phyloP scores from a whole-genome alignment of 2,797 vertebrate genomes.

The Poecilia picta region DNA sequence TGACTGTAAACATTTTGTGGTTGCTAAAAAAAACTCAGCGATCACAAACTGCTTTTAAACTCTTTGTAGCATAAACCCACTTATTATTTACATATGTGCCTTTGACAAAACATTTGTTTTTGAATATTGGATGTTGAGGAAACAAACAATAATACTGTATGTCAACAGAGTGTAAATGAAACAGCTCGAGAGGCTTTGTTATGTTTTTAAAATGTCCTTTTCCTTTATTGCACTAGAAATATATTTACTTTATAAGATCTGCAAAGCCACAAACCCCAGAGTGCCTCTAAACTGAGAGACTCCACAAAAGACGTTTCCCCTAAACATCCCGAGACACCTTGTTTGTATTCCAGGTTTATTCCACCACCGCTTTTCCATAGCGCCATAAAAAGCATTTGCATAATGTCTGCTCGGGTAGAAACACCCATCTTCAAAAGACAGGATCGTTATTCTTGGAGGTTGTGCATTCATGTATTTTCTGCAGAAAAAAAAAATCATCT shows the following conservation, averaged over 20 bases:
- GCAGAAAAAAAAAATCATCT: neutral
- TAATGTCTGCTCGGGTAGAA: constrained; percentile 6
- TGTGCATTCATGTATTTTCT: constrained; percentile 3
- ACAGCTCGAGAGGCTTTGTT: neutral
- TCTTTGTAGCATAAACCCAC: neutral
- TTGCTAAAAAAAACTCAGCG: neutral
- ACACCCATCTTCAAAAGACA: constrained; percentile 1
- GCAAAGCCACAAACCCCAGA: constrained; percentile 2
- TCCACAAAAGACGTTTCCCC: neutral
- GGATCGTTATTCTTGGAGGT: neutral
- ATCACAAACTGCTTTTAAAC: neutral
- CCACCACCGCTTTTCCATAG: constrained; percentile 18
- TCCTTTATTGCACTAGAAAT: neutral
- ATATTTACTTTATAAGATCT: neutral
- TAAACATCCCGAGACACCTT: neutral
- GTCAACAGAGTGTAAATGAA: neutral
- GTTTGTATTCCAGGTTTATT: constrained; percentile 8
- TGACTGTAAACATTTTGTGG: neutral
- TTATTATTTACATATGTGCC: neutral
- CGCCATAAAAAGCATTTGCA: constrained; percentile 3
- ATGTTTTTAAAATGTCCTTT: neutral
- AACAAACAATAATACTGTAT: too few species aligned
- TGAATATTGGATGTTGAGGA: neutral
- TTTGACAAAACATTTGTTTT: neutral
- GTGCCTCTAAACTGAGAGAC: neutral